A percentile compares a stretch with the other conserved stretches of the same genome.
Conservation (phyloP, 2,888 invertebrate species). For the Labia minor region DNA sequence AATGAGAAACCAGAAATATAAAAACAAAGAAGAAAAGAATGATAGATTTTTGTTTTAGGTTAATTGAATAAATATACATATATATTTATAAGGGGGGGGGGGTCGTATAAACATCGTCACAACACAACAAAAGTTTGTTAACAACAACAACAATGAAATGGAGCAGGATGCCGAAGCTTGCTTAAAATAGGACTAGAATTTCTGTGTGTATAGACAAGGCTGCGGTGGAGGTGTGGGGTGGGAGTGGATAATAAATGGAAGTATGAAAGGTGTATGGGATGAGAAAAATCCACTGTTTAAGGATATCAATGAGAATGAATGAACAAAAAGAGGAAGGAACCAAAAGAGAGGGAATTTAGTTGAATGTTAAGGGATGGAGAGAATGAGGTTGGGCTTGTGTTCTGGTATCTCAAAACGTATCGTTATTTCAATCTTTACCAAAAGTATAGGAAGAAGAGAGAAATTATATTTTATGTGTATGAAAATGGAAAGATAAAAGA, state of each 20-base stretch:
- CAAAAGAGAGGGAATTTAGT: neutral
- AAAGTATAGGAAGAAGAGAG: neutral
- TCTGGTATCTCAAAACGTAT: neutral
- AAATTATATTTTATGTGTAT: neutral
- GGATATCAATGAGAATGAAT: neutral
- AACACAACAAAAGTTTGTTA: slow-evolving; percentile 13
- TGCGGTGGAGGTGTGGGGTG: no score
- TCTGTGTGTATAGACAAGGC: no score
- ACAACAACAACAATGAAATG: slow-evolving; percentile 13
- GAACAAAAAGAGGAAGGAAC: slow-evolving; percentile 9
- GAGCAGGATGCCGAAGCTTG: slow-evolving; percentile 13
- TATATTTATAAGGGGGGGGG: neutral
- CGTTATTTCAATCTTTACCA: neutral
- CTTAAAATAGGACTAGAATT: neutral
- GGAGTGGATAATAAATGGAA: no score
- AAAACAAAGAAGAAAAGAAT: no score
- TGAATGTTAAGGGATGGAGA: neutral
- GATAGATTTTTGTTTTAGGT: no score
- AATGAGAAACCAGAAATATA: neutral
- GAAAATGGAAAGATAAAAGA: neutral
- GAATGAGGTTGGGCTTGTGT: neutral
- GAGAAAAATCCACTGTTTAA: neutral
- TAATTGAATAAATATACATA: no score
- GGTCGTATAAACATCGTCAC: neutral
- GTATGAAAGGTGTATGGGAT: neutral